Evolutionary conservation across 1,140 invertebrate genomes (phyloP).

Genomic region (Drosophila setifemur): DNA sequence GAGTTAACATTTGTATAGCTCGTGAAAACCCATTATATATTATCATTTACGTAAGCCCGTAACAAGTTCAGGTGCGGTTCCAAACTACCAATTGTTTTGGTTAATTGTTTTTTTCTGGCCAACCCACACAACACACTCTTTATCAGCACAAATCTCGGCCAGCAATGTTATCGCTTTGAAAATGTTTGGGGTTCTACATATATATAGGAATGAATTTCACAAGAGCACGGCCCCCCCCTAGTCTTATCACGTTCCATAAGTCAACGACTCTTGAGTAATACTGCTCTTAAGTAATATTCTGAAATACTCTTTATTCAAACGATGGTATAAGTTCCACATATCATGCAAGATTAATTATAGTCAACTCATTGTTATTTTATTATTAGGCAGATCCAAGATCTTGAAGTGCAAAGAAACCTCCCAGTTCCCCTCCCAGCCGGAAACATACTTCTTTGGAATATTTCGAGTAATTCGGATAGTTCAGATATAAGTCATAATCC

Average conservation of each 20-base stretch:
- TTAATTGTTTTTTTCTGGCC: conserved; percentile 12
- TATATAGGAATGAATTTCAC: conserved; percentile 10
- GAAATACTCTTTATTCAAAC: conserved; percentile 28
- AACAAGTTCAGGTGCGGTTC: too few relatives aligned
- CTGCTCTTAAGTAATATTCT: background rate
- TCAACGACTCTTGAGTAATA: conserved; percentile 13
- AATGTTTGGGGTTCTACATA: conserved; percentile 20
- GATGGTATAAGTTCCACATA: background rate
- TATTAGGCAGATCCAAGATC: conserved; percentile 32
- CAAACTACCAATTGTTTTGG: too few relatives aligned
- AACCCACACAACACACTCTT: too few relatives aligned
- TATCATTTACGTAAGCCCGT: conserved; percentile 4
- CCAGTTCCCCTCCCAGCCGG: conserved; percentile 89
- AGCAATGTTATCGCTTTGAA: conserved; percentile 14
- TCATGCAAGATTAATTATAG: background rate
- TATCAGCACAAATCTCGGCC: conserved; percentile 16
- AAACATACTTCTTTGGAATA: conserved; percentile 86
- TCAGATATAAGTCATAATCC: too few relatives aligned
- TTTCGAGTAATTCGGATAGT: too few relatives aligned
- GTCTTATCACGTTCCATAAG: conserved; percentile 12
- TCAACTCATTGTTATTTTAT: conserved; percentile 14
- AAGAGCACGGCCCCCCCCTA: conserved; percentile 6
- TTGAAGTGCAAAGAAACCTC: conserved; percentile 84
- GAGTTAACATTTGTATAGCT: background rate
- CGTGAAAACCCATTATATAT: background rate